phyloP scores from a whole-genome alignment of 37 sponge, comb jelly and placozoan genomes.

The Aphrocallistes beatrix region DNA sequence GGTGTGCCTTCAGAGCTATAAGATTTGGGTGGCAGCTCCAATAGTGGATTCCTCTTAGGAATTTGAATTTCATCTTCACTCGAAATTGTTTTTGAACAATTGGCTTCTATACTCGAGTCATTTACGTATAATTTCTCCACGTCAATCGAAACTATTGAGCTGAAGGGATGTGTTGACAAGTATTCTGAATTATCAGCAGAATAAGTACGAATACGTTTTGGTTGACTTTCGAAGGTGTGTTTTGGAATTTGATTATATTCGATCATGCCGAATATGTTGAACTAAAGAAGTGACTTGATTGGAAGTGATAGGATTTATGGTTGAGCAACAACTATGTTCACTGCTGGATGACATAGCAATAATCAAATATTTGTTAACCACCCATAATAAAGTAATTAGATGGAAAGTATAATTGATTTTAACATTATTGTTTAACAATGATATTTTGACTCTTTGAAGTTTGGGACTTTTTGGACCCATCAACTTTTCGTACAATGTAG shows the following conservation, averaged over 20 bases:
- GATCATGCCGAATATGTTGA: neutral
- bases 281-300: neutral
- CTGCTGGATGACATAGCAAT: no score
- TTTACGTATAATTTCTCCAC: neutral
- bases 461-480: no score
- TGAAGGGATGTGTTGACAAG: neutral
- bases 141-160: constrained; percentile 9
- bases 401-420: no score
- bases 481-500: no score
- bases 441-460: no score
- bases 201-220: neutral
- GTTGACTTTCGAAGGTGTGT: neutral
- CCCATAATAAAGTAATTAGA: no score
- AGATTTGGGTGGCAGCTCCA: neutral
- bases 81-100: neutral
- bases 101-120: neutral
- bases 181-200: neutral
- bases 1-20: no score
- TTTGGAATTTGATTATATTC: neutral
- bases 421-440: no score
- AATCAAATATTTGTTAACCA: no score
- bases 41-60: neutral
- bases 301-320: neutral
- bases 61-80: neutral
- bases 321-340: no score